Evolutionary conservation across 2,113 vertebrate genomes (phyloP).

Genomic region (Nanger granti): DNA sequence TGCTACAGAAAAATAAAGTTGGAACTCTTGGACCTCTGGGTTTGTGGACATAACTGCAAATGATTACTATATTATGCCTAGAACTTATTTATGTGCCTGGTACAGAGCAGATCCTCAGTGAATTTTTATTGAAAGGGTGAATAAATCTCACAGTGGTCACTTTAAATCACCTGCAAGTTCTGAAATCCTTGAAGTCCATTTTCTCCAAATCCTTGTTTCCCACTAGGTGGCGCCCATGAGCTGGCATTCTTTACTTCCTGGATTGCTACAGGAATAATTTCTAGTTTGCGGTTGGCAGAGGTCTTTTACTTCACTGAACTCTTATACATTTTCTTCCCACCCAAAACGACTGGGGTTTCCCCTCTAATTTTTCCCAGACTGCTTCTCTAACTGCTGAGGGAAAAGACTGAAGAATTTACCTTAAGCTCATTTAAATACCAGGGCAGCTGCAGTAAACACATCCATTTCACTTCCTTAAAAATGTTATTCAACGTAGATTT

Average conservation of each 20-base stretch:
- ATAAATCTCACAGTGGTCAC: not conserved
- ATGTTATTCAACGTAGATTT: not conserved
- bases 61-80: not conserved
- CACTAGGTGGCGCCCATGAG: constrained; percentile 71
- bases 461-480: not conserved
- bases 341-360: constrained; percentile 30
- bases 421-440: constrained; percentile 7
- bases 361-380: not conserved
- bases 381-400: not conserved
- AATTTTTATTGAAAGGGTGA: not conserved
- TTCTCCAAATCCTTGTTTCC: not conserved
- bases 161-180: not conserved
- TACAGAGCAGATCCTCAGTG: not conserved
- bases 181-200: not conserved
- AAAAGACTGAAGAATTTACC: not conserved
- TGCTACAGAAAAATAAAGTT: not conserved
- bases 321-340: not conserved
- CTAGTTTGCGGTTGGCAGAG: not conserved
- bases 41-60: not conserved
- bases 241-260: constrained; percentile 10
- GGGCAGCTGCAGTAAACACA: not conserved
- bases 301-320: not conserved
- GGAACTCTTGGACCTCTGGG: not conserved
- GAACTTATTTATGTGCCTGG: not conserved
- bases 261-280: rapidly evolving